A percentile compares a stretch with the other conserved stretches of the same genome.
These are phyloP conservation scores for Mastigias papua DNA, from an alignment of 30 jellyfish, hydroid and myxozoan species.

Conservation along the genomic window DNA sequence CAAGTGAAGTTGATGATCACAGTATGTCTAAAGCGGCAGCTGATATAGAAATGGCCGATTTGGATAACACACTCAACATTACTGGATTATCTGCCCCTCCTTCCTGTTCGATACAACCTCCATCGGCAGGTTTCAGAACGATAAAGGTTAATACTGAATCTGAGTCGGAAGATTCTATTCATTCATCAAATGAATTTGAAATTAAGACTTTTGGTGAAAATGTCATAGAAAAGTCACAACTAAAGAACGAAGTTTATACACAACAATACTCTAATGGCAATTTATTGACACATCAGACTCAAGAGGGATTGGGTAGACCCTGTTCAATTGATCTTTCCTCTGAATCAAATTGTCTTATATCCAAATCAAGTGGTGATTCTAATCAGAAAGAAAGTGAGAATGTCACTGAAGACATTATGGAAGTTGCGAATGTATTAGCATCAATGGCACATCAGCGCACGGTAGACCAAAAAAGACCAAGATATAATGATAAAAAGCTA, in stretches of 20 bases:
- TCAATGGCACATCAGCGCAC: conserved; percentile 65
- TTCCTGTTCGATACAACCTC: neutral
- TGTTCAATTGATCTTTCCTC: neutral
- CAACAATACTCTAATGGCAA: neutral
- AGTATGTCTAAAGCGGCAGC: too few species aligned
- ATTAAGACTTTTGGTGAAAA: neutral
- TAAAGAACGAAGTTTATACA: neutral
- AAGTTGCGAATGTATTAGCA: conserved; percentile 61
- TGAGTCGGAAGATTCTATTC: neutral
- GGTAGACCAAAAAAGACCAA: conserved; percentile 31
- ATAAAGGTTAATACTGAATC: neutral
- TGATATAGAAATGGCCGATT: neutral
- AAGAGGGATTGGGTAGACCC: neutral
- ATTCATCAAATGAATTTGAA: neutral
- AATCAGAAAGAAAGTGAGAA: neutral
- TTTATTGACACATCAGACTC: neutral
- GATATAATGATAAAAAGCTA: neutral
- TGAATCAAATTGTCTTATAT: neutral
- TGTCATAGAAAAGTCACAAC: too few species aligned
- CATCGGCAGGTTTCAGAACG: neutral
- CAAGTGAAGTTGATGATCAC: neutral
- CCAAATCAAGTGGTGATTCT: neutral
- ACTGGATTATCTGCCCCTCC: neutral
- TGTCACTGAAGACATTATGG: conserved; percentile 42
- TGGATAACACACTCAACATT: neutral